Evolutionary conservation across 2,113 vertebrate genomes (phyloP).

Genomic region (Plecotus auritus): DNA sequence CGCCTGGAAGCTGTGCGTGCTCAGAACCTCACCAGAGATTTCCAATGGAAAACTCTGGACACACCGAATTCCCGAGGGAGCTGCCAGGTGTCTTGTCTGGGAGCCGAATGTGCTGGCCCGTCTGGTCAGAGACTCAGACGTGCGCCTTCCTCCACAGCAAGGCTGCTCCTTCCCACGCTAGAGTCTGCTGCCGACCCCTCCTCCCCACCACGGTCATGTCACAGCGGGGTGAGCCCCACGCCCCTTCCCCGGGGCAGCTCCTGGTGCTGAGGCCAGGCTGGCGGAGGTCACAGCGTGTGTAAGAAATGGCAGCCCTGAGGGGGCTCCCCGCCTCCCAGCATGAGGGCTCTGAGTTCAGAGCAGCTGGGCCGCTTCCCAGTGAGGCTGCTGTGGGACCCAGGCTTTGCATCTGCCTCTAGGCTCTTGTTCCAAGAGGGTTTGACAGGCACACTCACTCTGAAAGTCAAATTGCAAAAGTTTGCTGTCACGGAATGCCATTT

Average conservation of each 20-base stretch:
- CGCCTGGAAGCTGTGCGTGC: not conserved
- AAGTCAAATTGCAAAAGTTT: not conserved
- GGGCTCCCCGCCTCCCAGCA: not conserved
- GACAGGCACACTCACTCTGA: rapidly evolving
- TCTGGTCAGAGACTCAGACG: not conserved
- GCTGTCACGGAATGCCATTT: not conserved
- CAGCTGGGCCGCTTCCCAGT: not conserved
- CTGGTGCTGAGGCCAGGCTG: too few species aligned
- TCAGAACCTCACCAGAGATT: not conserved
- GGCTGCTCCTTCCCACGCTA: too few species aligned
- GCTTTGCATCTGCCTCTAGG: not conserved
- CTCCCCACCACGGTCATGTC: not conserved
- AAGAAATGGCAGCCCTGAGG: too few species aligned
- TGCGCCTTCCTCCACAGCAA: not conserved
- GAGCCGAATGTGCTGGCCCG: not conserved
- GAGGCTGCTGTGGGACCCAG: not conserved
- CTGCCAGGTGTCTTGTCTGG: not conserved
- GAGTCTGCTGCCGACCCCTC: not conserved
- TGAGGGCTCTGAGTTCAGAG: too few species aligned
- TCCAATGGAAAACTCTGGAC: too few species aligned
- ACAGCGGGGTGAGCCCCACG: not conserved
- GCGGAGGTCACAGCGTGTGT: too few species aligned
- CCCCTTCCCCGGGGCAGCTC: too few species aligned
- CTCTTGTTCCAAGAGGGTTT: not conserved
- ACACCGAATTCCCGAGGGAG: not conserved